A percentile compares a stretch with the other conserved stretches of the same genome.
These are phyloP conservation scores for Microcebus jonahi DNA, from an alignment of 2,113 vertebrate genomes.

Conservation along the genomic window DNA sequence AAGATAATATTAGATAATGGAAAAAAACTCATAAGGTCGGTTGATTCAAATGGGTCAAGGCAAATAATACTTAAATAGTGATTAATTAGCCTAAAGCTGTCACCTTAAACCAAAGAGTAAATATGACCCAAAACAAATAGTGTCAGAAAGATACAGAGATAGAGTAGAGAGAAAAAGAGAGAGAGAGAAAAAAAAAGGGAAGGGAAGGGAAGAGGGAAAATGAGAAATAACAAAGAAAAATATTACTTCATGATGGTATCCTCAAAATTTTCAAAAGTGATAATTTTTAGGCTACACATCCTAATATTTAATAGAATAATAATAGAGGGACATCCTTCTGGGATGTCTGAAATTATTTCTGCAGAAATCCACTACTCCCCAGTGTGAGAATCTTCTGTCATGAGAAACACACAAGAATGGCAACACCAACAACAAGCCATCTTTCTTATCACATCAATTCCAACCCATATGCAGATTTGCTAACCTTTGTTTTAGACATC, in stretches of 20 bases:
- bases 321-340: neutral
- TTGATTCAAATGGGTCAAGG: neutral
- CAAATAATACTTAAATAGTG: constrained; percentile 11
- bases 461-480: rapidly evolving
- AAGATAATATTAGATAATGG: neutral
- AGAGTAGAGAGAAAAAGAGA: neutral
- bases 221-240: neutral
- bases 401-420: neutral
- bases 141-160: neutral
- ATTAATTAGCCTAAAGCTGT: neutral
- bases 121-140: neutral
- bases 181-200: neutral
- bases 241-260: neutral
- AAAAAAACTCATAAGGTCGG: neutral
- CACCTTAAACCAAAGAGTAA: constrained; percentile 3
- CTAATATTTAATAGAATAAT: neutral
- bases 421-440: no score
- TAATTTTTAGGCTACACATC: neutral
- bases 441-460: neutral
- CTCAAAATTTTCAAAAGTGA: neutral
- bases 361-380: neutral
- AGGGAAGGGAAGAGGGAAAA: no score
- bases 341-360: neutral
- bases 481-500: neutral
- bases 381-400: neutral